These are phyloP conservation scores for Meleagris gallopavo DNA, from an alignment of 2,113 vertebrate species.

Conservation along the genomic window DNA sequence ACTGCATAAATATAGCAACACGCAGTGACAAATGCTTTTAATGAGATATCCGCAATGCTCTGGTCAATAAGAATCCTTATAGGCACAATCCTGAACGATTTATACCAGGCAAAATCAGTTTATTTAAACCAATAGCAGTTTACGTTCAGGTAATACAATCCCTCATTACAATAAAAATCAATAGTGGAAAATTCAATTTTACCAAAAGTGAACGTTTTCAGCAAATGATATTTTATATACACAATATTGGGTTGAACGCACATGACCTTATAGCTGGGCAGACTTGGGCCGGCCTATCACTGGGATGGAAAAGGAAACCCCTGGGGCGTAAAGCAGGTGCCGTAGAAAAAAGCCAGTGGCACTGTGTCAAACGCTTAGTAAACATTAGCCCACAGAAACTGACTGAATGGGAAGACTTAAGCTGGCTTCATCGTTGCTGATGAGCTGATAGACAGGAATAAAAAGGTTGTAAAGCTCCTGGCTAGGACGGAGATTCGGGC, in stretches of 20 bases:
- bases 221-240: not conserved
- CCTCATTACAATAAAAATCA: constrained; percentile 19
- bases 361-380: constrained; percentile 7
- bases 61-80: constrained; percentile 33
- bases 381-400: constrained; percentile 24
- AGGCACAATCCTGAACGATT: not conserved
- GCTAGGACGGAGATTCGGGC: constrained; percentile 27
- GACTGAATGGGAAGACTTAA: constrained; percentile 48
- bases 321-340: constrained; percentile 20
- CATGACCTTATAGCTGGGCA: not conserved
- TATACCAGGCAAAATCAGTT: constrained; percentile 19
- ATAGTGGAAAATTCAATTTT: not conserved
- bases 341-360: not conserved
- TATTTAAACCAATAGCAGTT: not conserved
- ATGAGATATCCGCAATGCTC: constrained; percentile 3
- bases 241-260: not conserved
- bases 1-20: constrained; percentile 9
- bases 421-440: not conserved
- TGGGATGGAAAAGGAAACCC: not conserved
- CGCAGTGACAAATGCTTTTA: constrained; percentile 18
- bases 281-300: not conserved
- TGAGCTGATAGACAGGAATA: constrained; percentile 50
- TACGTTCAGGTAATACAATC: not conserved
- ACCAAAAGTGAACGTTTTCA: not conserved
- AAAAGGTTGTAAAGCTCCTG: constrained; percentile 42